Base-by-base conservation (phyloP, 2,113 vertebrate genomes). In the Phyllopteryx taeniolatus region DNA sequence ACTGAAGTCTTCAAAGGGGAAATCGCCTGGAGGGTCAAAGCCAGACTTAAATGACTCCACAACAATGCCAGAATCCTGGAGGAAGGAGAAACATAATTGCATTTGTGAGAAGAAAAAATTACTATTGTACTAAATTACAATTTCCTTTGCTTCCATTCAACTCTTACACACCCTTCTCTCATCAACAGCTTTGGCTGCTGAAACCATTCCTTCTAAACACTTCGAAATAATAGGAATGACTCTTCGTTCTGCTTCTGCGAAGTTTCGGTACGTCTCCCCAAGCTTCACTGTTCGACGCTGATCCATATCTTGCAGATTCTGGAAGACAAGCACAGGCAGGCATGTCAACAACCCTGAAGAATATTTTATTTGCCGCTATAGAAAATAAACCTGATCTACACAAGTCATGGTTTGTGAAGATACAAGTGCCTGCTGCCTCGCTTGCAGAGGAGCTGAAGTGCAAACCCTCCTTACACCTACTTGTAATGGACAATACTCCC, bases 301-400 rank as follows among this genome's bases (percentile, higher is more conserved):
- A 79, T 99, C 98, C 98, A 99, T 98, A 92, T 94, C 95, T 90
- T 99, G 98, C 75, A 99, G 93, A 87, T 97, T 97, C 98, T 99
- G 92, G 47, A 78, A 57, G 4, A 65, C 9, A 9, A 64, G 11
- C 17, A 67, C 22, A 77, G 49, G 33, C 33, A 20, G 0, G 5
- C 14, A 53, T 59, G n/a, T 15, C 14, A 53, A 54, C 8, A 54
- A 54, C 19, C 17, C 19, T 54, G 46, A 12, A 47, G 46, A 9
- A 12, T 47, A 47, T 9, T 47, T 47, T 53, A 20, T 19, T 19
- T 53, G 49, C 14, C 15, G 6, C 14, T 53, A 19, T 53, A 19
- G 19, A 53, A 27, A 53, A 17, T 53, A 53, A 53, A 53, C 20
- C 17, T 17, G 17, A 53, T 53, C 15, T 53, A 12, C 17, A 53